These are phyloP conservation scores for Natrix natrix DNA, from an alignment of 2,797 vertebrate species.

Conservation along the genomic window DNA sequence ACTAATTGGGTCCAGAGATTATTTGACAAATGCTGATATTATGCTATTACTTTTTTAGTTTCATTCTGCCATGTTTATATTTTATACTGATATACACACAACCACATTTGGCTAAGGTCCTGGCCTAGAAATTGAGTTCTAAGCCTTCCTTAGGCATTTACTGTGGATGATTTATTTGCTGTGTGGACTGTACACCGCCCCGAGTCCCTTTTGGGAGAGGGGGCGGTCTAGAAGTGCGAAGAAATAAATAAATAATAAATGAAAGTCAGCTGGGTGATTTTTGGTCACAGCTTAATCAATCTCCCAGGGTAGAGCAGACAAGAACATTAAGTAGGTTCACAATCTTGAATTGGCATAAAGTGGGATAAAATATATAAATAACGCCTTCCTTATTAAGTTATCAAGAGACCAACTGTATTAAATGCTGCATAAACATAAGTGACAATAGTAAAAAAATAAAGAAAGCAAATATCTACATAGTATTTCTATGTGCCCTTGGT, in stretches of 20 bases:
- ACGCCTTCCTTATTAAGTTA: neutral
- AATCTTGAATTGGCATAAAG: neutral
- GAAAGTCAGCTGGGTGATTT: neutral
- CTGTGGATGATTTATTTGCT: too few species aligned
- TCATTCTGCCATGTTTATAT: neutral
- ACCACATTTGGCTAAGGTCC: neutral
- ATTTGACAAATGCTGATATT: neutral
- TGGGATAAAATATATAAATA: neutral
- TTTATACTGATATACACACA: neutral
- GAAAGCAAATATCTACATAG: neutral
- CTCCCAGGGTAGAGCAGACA: neutral
- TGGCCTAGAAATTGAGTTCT: neutral
- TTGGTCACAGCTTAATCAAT: neutral
- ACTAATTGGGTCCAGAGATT: neutral
- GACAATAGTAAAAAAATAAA: neutral
- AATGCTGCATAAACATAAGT: neutral
- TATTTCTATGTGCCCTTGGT: neutral
- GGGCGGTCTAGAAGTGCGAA: too few species aligned
- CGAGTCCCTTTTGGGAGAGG: too few species aligned
- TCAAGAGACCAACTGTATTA: neutral
- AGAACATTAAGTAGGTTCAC: neutral
- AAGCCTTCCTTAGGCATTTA: neutral
- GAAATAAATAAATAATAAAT: too few species aligned
- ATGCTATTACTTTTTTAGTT: neutral
- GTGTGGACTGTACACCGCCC: too few species aligned